Evolutionary conservation across 2,888 invertebrate genomes (phyloP), one percentile per base, ranked within the genome.

Genomic region (Heliconius erato): DNA sequence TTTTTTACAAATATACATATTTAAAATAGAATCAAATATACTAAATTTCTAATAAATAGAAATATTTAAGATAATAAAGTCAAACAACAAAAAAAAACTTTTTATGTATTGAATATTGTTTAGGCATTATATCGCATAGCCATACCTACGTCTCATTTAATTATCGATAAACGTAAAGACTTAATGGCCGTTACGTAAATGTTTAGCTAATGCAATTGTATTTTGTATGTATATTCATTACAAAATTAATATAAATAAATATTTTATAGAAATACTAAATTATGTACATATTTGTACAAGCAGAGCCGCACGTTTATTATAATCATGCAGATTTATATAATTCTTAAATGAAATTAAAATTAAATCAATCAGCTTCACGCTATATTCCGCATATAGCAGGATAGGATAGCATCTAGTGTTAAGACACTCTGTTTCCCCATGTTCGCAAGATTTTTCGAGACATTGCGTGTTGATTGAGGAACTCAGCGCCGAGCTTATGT

Each of bases 241-340:
- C 3, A n/a, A 72, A 72, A 72, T 72, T 12, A 44, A 72, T 72
- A 72, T 71, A 40, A 68, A 68, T 71, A 72, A 72, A 0, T 16
- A 72, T 72, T 44, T 44, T 40, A 72, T 72, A 72, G 44, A 44
- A 44, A 44, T n/a, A 40, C 4, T 71, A 14, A 7, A 44, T 44
- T 72, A 72, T 72, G 71, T 44, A 72, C 71, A 72, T 72, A 72
- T 72, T 44, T 44, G 6, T 44, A 71, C n/a, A 16, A 71, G 26
- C 11, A 44, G 40, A 71, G 14, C 40, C 3, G 26, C 16, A 3
- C 44, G 6, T 71, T 44, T 49, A 44, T 49, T 72, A 28, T 44
- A 26, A 28, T n/a, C 7, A 71, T 71, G 40, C 35, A 69, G 23
- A 40, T 72, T 16, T 44, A 26, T 26, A 7, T 26, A 72, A 49